Conservation (phyloP, 2,113 vertebrate species). For the Gorsachius goisagi region DNA sequence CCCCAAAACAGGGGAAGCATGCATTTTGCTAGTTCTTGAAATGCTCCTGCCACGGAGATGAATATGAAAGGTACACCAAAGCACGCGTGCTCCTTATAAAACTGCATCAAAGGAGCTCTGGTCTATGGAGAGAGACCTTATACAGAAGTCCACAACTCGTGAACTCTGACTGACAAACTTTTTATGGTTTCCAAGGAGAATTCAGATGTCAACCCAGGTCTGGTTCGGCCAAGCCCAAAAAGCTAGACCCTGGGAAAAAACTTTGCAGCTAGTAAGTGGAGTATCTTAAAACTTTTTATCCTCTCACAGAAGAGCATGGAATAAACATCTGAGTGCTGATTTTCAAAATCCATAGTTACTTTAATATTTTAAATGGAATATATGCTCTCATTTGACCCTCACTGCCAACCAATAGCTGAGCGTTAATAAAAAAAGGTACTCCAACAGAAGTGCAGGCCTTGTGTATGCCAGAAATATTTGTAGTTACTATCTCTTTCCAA, state of each 20-base stretch:
- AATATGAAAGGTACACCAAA: background rate
- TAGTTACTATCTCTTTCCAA: constrained; percentile 37
- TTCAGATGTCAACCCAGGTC: background rate
- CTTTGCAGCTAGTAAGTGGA: background rate
- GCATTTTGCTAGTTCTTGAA: background rate
- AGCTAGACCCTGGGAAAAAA: background rate
- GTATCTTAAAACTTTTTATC: background rate
- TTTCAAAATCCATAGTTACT: background rate
- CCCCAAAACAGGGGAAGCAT: background rate
- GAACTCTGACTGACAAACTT: background rate
- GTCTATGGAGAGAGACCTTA: background rate
- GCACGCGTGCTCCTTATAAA: background rate
- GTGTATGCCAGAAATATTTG: constrained; percentile 27
- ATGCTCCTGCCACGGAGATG: background rate
- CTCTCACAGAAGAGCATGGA: background rate
- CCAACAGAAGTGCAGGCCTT: constrained; percentile 16
- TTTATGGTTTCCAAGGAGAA: background rate
- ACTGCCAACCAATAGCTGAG: background rate
- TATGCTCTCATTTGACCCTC: background rate
- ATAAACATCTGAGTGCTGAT: background rate
- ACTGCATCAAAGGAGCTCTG: background rate
- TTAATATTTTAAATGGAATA: constrained; percentile 7
- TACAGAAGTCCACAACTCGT: background rate
- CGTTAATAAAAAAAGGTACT: background rate
- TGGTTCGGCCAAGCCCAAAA: background rate